Evolutionary conservation across 2,113 vertebrate species (phyloP).

Genomic region (Chaenocephalus aceratus): DNA sequence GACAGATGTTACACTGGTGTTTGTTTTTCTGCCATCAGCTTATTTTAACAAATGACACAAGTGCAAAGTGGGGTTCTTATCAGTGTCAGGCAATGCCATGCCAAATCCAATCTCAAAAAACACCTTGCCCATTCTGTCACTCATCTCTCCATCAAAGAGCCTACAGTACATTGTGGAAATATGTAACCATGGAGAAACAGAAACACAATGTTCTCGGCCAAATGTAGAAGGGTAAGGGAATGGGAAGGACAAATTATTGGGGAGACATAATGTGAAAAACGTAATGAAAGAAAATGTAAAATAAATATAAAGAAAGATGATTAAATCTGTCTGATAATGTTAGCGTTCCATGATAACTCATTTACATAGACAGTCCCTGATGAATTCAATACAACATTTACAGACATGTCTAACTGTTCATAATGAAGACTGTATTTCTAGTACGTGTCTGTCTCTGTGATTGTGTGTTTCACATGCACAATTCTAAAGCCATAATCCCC

Average conservation of each 20-base stretch:
- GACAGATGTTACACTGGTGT: slow-evolving; percentile 33
- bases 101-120: slow-evolving; percentile 49
- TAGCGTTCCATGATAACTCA: not conserved
- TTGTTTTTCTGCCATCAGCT: slow-evolving; percentile 41
- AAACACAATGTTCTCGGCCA: not conserved
- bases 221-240: not conserved
- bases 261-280: not conserved
- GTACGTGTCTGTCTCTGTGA: not conserved
- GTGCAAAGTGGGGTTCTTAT: slow-evolving; percentile 44
- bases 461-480: not conserved
- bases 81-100: slow-evolving; percentile 34
- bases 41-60: slow-evolving; percentile 59
- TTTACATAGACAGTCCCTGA: not conserved
- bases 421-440: not conserved
- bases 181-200: slow-evolving; percentile 9
- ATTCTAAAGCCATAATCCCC: slow-evolving; percentile 7
- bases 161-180: not conserved
- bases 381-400: not conserved
- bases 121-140: slow-evolving; percentile 53
- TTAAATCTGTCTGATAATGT: not conserved
- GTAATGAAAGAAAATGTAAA: not conserved
- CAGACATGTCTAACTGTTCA: not conserved
- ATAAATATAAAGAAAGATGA: not conserved
- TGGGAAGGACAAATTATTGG: not conserved
- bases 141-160: slow-evolving; percentile 31